phyloP scores from a whole-genome alignment of 2,797 vertebrate genomes.

The Acrossocheilus fasciatus region DNA sequence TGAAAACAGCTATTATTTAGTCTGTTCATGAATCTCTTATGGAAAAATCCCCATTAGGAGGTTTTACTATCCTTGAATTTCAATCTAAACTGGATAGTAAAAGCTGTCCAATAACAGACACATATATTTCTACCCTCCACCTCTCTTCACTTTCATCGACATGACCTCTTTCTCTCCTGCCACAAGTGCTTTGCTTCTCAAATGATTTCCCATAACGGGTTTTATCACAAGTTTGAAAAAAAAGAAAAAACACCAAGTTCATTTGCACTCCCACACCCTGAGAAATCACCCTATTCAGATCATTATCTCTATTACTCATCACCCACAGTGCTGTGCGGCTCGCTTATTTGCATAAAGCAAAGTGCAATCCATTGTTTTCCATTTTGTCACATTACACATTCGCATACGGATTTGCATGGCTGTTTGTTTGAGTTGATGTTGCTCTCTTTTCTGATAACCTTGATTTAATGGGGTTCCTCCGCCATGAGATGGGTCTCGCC shows the following conservation, averaged over 20 bases:
- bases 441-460: slow-evolving; percentile 32
- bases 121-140: background rate
- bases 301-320: slow-evolving; percentile 48
- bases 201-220: slow-evolving; percentile 15
- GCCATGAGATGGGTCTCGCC: background rate
- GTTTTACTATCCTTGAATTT: slow-evolving; percentile 10
- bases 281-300: slow-evolving; percentile 53
- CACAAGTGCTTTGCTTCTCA: slow-evolving; percentile 5
- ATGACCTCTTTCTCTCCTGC: background rate
- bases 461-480: slow-evolving; percentile 44
- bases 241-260: background rate
- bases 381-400: slow-evolving; percentile 33
- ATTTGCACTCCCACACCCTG: slow-evolving; percentile 37
- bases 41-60: background rate
- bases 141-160: slow-evolving; percentile 10
- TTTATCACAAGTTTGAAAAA: slow-evolving; percentile 39
- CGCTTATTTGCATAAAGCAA: slow-evolving; percentile 53
- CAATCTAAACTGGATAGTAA: background rate
- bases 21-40: slow-evolving; percentile 1
- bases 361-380: slow-evolving; percentile 46
- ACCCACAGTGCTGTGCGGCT: slow-evolving; percentile 43
- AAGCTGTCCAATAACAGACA: background rate
- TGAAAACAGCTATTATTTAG: background rate
- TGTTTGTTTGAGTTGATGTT: slow-evolving; percentile 41
- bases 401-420: slow-evolving; percentile 47